phyloP scores from a whole-genome alignment of 1,140 invertebrate genomes.

The Eueides isabella region DNA sequence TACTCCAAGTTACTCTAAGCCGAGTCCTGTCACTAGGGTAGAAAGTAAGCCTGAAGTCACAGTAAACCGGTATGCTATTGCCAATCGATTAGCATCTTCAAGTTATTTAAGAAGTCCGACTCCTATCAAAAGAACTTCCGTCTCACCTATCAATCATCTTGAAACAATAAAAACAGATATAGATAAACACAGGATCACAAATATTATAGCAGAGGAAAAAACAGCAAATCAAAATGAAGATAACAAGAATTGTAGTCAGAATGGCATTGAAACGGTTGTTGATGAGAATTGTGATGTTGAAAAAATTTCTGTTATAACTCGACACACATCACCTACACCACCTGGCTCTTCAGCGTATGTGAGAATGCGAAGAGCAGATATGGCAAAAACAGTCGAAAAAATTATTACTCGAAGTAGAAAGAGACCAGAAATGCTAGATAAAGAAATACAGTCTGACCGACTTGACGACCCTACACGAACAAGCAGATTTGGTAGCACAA shows the following conservation, averaged over 20 bases:
- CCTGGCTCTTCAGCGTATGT: conserved; percentile 86
- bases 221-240: conserved; percentile 60
- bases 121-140: conserved; percentile 56
- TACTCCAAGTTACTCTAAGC: conserved; percentile 65
- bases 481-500: conserved; percentile 83
- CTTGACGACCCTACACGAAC: conserved; percentile 85
- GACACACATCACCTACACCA: conserved; percentile 89
- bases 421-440: conserved; percentile 83
- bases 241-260: conserved; percentile 28
- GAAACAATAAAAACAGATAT: conserved; percentile 53
- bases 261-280: conserved; percentile 26
- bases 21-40: conserved; percentile 54
- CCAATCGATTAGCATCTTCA: conserved; percentile 66
- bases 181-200: conserved; percentile 48
- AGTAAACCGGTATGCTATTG: conserved; percentile 69
- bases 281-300: conserved; percentile 55
- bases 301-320: conserved; percentile 85
- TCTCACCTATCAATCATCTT: conserved; percentile 58
- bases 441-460: conserved; percentile 87
- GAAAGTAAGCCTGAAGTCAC: conserved; percentile 66
- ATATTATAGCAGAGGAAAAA: conserved; percentile 37
- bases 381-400: conserved; percentile 87
- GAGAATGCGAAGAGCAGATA: conserved; percentile 86
- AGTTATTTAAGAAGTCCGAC: conserved; percentile 69
- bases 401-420: conserved; percentile 83